Conservation (phyloP, 2,113 vertebrate genomes). For the Cynocephalus volans region DNA sequence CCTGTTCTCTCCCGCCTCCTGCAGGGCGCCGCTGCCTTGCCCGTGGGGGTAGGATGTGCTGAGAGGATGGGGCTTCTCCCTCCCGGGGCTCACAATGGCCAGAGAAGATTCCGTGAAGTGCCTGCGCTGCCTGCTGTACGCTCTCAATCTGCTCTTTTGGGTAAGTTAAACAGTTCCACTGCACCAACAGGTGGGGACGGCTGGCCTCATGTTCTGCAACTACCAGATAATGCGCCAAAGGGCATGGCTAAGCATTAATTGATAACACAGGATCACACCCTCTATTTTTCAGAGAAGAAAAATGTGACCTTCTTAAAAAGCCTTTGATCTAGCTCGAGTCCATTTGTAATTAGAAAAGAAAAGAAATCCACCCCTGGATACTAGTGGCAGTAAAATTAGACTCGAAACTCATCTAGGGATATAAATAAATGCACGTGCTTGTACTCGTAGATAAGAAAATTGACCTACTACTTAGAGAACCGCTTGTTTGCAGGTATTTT, state of each 20-base stretch:
- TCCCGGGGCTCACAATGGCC: slow-evolving; percentile 93
- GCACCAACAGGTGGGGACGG: slow-evolving; percentile 84
- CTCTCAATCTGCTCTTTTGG: slow-evolving; percentile 98
- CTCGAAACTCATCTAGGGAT: slow-evolving; percentile 69
- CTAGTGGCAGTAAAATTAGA: slow-evolving; percentile 69
- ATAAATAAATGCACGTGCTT: slow-evolving; percentile 80
- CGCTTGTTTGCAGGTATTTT: slow-evolving; percentile 49
- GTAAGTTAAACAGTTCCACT: slow-evolving; percentile 89
- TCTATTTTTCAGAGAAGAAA: slow-evolving; percentile 37
- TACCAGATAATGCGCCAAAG: slow-evolving; percentile 57
- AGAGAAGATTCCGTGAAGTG: slow-evolving; percentile 98
- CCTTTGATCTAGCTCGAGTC: slow-evolving; percentile 67
- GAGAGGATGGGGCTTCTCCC: slow-evolving; percentile 91
- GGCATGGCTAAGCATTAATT: slow-evolving; percentile 73
- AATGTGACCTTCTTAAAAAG: slow-evolving; percentile 62
- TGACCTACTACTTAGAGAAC: not conserved
- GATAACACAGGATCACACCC: slow-evolving; percentile 61
- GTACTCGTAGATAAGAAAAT: slow-evolving; percentile 65
- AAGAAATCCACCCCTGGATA: not conserved
- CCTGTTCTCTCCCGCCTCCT: not conserved
- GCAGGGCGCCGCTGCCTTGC: slow-evolving; percentile 79
- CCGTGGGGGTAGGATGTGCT: slow-evolving; percentile 87
- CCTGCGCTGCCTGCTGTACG: slow-evolving; percentile 96
- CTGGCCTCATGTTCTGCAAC: slow-evolving; percentile 50
- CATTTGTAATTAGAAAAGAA: not conserved